A percentile compares a stretch with the other conserved stretches of the same genome.
phyloP scores from a whole-genome alignment of 2,113 vertebrate species.

The Marcusenius ussheri region DNA sequence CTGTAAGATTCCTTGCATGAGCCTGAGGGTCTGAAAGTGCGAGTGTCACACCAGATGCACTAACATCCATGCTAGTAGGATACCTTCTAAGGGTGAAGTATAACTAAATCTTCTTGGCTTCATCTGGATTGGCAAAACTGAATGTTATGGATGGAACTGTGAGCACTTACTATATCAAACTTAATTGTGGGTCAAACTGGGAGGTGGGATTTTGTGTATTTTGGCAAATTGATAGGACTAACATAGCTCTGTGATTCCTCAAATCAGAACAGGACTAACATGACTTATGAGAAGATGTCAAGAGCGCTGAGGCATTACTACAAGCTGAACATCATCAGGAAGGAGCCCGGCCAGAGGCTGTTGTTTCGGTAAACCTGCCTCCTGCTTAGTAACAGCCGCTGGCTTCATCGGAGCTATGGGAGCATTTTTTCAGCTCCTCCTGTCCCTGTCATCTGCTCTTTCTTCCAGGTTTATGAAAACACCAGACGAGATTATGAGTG shows the following conservation, averaged over 20 bases:
- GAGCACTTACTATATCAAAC: background rate
- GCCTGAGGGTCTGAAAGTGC: background rate
- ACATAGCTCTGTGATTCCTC: conserved; percentile 22
- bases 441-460: background rate
- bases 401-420: background rate
- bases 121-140: background rate
- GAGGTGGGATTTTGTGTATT: background rate
- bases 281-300: conserved; percentile 99
- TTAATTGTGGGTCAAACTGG: background rate
- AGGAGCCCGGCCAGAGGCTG: conserved; percentile 94
- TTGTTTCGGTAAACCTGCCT: conserved; percentile 57
- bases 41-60: background rate
- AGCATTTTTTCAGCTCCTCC: background rate
- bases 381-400: conserved; percentile 40
- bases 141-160: background rate
- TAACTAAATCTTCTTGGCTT: background rate
- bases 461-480: conserved; percentile 91
- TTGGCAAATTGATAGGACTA: background rate
- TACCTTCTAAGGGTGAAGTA: background rate
- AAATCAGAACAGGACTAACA: conserved; percentile 94
- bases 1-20: background rate
- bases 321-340: conserved; percentile 98
- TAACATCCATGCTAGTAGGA: background rate
- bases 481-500: conserved; percentile 95
- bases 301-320: conserved; percentile 98